Percentiles rank a stretch among this genome's conserved stretches.
phyloP scores from a whole-genome alignment of 2,797 vertebrate genomes.

The Anguilla megastoma region DNA sequence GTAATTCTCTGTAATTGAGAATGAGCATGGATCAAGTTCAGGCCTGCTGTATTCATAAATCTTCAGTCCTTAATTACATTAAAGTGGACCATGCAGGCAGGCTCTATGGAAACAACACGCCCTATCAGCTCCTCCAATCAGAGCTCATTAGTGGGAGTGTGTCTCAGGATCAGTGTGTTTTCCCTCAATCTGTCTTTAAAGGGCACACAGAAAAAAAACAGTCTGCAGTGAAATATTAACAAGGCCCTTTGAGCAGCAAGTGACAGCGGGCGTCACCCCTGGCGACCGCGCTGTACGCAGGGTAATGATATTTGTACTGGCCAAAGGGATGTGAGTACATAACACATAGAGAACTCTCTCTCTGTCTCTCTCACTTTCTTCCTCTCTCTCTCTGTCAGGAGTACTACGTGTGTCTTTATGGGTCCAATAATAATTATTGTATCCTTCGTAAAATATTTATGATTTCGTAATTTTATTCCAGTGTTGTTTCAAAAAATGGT shows the following conservation, averaged over 20 bases:
- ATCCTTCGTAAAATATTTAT: not conserved
- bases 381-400: not conserved
- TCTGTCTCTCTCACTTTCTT: not conserved
- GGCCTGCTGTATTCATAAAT: conserved; percentile 91
- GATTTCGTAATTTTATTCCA: not conserved
- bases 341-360: not conserved
- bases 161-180: conserved; percentile 61
- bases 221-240: conserved; percentile 69
- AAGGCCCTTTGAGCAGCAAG: conserved; percentile 36
- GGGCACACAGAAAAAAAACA: conserved; percentile 42
- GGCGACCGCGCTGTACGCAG: conserved; percentile 43
- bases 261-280: conserved; percentile 48
- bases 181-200: conserved; percentile 47
- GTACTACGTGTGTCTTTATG: not conserved
- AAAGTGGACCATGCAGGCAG: conserved; percentile 84
- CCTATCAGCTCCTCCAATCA: conserved; percentile 84
- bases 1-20: conserved; percentile 85
- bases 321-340: not conserved
- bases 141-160: conserved; percentile 81
- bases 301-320: conserved; percentile 16
- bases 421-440: not conserved
- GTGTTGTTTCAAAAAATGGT: not conserved
- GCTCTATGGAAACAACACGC: conserved; percentile 87
- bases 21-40: conserved; percentile 95
- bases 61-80: conserved; percentile 94